phyloP scores from a whole-genome alignment of 2,888 invertebrate species.

The Disparrhopalites patrizii region DNA sequence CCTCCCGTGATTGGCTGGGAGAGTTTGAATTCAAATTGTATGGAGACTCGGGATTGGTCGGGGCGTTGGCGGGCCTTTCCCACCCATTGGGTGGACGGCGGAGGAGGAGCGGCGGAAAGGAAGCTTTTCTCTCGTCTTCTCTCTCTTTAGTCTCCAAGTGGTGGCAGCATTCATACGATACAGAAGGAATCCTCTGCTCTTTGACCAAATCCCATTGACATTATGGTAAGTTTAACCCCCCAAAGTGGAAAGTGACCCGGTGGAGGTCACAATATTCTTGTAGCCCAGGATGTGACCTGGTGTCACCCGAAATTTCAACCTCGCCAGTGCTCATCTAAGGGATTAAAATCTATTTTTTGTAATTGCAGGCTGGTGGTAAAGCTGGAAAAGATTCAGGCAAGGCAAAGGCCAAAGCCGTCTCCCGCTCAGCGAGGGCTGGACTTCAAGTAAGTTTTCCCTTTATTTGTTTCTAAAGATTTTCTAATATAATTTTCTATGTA shows the following conservation, averaged over 20 bases:
- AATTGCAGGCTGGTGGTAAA: slow-evolving; percentile 92
- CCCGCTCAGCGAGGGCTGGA: slow-evolving; percentile 97
- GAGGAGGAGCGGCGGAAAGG: no score
- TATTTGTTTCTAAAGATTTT: background rate
- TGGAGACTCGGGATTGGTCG: no score
- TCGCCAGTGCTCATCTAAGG: background rate
- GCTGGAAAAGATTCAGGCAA: slow-evolving; percentile 99
- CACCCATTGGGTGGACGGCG: no score
- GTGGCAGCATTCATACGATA: slow-evolving; percentile 3
- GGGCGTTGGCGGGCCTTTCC: no score
- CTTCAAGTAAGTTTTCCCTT: slow-evolving; percentile 70
- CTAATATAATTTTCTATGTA: background rate
- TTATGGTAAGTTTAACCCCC: slow-evolving; percentile 8
- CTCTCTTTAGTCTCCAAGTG: background rate
- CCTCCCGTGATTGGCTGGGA: no score
- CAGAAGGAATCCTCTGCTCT: no score
- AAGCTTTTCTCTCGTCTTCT: no score
- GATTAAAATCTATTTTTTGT: background rate
- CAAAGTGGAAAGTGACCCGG: no score
- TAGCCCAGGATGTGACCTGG: background rate
- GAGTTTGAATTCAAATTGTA: no score
- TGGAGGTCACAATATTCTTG: no score
- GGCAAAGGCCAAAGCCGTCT: slow-evolving; percentile 98
- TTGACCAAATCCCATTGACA: no score
- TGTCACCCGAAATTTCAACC: background rate